Evolutionary conservation across 2,797 vertebrate genomes (phyloP).

Genomic region (Mus caroli): DNA sequence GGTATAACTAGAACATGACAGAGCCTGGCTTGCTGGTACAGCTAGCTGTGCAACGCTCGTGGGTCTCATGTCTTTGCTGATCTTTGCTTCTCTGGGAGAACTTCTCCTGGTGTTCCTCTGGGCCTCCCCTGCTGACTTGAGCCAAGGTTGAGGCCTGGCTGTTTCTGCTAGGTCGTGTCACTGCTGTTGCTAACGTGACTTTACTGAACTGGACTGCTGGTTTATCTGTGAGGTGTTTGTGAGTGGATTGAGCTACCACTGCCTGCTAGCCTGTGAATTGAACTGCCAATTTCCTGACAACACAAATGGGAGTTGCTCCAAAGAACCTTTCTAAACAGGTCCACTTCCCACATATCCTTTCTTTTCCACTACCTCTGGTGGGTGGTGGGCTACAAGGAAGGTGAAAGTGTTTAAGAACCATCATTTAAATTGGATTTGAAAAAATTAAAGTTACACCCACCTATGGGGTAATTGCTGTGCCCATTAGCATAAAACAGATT

Average conservation of each 20-base stretch:
- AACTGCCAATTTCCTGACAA: not conserved
- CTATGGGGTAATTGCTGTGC: rapidly evolving
- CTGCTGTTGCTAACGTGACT: not conserved
- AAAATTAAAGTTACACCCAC: not conserved
- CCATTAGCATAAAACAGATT: rapidly evolving
- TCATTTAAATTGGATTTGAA: not conserved
- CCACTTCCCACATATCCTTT: not conserved
- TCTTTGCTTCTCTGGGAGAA: not conserved
- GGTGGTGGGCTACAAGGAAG: too few species aligned
- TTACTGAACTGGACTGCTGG: not conserved
- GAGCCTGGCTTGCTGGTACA: not conserved
- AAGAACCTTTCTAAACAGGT: too few species aligned
- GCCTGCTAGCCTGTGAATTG: not conserved
- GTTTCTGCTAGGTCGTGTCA: not conserved
- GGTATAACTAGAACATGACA: not conserved
- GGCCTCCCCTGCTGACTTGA: not conserved
- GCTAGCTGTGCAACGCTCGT: not conserved
- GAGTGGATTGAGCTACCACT: not conserved
- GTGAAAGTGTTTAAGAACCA: too few species aligned
- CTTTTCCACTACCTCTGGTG: not conserved
- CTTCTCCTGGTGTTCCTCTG: not conserved
- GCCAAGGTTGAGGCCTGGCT: not conserved
- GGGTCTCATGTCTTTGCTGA: not conserved
- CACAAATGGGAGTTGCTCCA: too few species aligned
- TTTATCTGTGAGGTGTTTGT: not conserved